A percentile compares a stretch with the other conserved stretches of the same genome.
These are phyloP conservation scores for Actinia tenebrosa DNA, from an alignment of 64 coral and sea anemone species.

Conservation along the genomic window DNA sequence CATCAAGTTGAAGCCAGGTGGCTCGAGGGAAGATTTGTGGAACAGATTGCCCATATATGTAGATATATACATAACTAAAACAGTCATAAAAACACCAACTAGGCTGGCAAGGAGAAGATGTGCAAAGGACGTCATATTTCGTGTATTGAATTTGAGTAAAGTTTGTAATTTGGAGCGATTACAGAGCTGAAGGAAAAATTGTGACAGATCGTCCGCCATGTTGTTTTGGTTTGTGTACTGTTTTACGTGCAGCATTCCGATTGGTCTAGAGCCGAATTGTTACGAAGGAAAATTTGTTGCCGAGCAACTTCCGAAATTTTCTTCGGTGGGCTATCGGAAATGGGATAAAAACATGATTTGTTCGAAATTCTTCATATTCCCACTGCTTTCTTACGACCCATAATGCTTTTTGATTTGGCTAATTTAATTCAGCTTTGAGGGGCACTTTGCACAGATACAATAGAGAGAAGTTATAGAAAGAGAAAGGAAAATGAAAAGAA, in stretches of 20 bases:
- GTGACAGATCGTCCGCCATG: constrained; percentile 83
- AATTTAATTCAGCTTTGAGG: no score
- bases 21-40: constrained; percentile 40
- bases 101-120: constrained; percentile 72
- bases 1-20: constrained; percentile 73
- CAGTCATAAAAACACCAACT: constrained; percentile 62
- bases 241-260: constrained; percentile 48
- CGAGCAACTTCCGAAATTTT: constrained; percentile 14
- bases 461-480: no score
- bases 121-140: constrained; percentile 44
- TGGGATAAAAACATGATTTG: not conserved
- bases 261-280: constrained; percentile 21
- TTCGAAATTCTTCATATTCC: no score
- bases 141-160: constrained; percentile 17
- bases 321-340: not conserved
- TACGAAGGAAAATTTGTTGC: not conserved
- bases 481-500: no score
- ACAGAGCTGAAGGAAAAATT: constrained; percentile 55
- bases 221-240: constrained; percentile 46
- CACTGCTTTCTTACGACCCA: no score
- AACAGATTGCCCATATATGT: constrained; percentile 33
- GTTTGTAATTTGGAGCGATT: constrained; percentile 41
- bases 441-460: no score
- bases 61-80: constrained; percentile 75
- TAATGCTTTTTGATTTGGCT: no score